These are phyloP conservation scores for Drosophila paulistorum DNA, from an alignment of 1,140 invertebrate species.

Conservation along the genomic window DNA sequence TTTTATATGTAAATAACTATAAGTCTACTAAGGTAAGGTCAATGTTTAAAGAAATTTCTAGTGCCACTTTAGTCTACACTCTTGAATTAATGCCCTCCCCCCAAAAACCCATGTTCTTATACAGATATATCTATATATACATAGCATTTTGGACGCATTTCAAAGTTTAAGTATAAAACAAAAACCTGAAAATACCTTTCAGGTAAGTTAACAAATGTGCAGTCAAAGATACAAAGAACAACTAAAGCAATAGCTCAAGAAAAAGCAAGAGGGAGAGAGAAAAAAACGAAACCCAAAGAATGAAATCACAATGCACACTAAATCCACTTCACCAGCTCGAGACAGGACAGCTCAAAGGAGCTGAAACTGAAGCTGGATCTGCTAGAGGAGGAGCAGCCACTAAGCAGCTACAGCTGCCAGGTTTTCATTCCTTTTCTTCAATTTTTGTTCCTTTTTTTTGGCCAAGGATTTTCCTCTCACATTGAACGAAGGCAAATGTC, in stretches of 20 bases:
- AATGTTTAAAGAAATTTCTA: not conserved
- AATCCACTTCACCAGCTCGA: constrained; percentile 53
- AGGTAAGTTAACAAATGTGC: constrained; percentile 81
- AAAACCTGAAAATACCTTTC: constrained; percentile 73
- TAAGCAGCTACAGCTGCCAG: constrained; percentile 66
- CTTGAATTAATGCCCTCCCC: not conserved
- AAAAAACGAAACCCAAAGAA: constrained; percentile 3
- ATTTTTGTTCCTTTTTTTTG: not conserved
- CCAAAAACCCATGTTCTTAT: not conserved
- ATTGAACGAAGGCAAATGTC: constrained; percentile 19
- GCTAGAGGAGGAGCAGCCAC: constrained; percentile 60
- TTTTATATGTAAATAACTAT: not conserved
- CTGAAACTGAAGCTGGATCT: constrained; percentile 36
- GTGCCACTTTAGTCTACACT: not conserved
- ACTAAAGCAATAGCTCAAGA: not conserved
- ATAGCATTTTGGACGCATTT: constrained; percentile 23
- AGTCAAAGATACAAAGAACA: constrained; percentile 69
- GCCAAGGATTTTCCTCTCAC: constrained; percentile 47
- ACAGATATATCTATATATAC: not conserved
- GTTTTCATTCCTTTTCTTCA: constrained; percentile 19
- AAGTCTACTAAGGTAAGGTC: not conserved
- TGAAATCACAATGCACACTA: constrained; percentile 74
- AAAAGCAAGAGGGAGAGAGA: not conserved
- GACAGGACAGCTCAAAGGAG: constrained; percentile 13
- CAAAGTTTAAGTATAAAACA: constrained; percentile 53